phyloP scores from a whole-genome alignment of 2,888 invertebrate species.

The Priapulus caudatus region DNA sequence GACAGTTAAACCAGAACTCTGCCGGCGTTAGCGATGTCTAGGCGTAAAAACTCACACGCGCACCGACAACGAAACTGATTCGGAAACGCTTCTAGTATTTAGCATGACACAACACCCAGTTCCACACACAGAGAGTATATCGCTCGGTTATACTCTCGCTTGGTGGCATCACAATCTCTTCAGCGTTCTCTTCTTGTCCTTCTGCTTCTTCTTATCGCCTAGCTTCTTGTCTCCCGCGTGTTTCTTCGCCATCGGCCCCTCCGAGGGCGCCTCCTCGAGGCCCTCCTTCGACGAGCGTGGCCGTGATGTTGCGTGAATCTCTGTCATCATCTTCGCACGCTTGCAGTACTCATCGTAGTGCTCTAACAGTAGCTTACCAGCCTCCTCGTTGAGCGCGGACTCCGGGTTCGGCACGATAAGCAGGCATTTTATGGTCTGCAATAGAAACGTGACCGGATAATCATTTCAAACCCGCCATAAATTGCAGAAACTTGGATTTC shows the following conservation, averaged over 20 bases:
- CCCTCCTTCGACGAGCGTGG: slow-evolving; percentile 24
- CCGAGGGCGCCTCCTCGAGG: slow-evolving; percentile 28
- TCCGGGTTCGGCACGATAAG: slow-evolving; percentile 94
- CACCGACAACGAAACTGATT: no score
- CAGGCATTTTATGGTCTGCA: slow-evolving; percentile 78
- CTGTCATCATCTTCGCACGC: slow-evolving; percentile 77
- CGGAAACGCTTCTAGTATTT: no score
- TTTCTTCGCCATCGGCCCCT: slow-evolving; percentile 68
- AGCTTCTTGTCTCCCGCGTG: slow-evolving; percentile 55
- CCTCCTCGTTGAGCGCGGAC: slow-evolving; percentile 92
- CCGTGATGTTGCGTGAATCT: slow-evolving; percentile 62
- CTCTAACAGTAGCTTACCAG: slow-evolving; percentile 80
- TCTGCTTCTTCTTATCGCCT: slow-evolving; percentile 52
- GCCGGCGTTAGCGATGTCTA: no score
- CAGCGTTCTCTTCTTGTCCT: slow-evolving; percentile 70
- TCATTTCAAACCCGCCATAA: neutral
- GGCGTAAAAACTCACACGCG: no score
- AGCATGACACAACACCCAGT: no score
- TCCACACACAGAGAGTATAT: no score
- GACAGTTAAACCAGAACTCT: no score
- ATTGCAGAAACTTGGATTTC: no score
- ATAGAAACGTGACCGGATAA: slow-evolving; percentile 17
- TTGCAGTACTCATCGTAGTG: slow-evolving; percentile 83
- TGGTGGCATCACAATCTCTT: slow-evolving; percentile 62
- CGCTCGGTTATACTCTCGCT: no score